A percentile compares a stretch with the other conserved stretches of the same genome.
phyloP scores from a whole-genome alignment of 2,888 invertebrate genomes.

The Ametastegia equiseti region DNA sequence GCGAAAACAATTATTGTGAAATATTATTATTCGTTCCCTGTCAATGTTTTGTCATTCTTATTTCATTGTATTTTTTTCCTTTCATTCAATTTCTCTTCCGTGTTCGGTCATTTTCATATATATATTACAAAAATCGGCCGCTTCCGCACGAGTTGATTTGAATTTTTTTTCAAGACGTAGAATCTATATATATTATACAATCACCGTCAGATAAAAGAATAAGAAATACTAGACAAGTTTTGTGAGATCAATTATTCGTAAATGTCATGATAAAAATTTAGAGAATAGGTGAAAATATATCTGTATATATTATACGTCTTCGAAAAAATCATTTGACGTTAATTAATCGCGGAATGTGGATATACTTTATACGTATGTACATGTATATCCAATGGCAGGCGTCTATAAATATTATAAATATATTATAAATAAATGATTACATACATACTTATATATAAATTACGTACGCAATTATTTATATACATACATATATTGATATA shows the following conservation, averaged over 20 bases:
- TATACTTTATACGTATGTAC: slow-evolving; percentile 50
- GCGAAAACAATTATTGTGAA: neutral
- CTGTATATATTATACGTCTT: too few species aligned
- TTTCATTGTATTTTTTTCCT: neutral
- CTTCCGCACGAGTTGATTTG: too few species aligned
- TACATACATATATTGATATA: too few species aligned
- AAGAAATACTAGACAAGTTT: too few species aligned
- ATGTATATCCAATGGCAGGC: slow-evolving; percentile 15
- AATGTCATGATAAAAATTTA: too few species aligned
- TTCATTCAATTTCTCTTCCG: neutral
- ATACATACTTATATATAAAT: slow-evolving; percentile 4
- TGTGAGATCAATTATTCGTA: too few species aligned
- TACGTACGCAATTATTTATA: slow-evolving; percentile 63
- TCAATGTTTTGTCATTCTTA: neutral
- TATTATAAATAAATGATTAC: neutral
- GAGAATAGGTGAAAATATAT: too few species aligned
- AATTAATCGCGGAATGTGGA: slow-evolving; percentile 58
- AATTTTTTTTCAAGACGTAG: too few species aligned
- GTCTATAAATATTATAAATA: slow-evolving; percentile 49
- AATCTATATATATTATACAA: too few species aligned
- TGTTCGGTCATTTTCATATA: neutral
- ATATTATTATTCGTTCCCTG: neutral
- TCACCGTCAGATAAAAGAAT: too few species aligned
- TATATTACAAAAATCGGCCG: too few species aligned
- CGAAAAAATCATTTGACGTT: too few species aligned